Evolutionary conservation across 2,113 vertebrate genomes (phyloP).

Genomic region (Indri indri): DNA sequence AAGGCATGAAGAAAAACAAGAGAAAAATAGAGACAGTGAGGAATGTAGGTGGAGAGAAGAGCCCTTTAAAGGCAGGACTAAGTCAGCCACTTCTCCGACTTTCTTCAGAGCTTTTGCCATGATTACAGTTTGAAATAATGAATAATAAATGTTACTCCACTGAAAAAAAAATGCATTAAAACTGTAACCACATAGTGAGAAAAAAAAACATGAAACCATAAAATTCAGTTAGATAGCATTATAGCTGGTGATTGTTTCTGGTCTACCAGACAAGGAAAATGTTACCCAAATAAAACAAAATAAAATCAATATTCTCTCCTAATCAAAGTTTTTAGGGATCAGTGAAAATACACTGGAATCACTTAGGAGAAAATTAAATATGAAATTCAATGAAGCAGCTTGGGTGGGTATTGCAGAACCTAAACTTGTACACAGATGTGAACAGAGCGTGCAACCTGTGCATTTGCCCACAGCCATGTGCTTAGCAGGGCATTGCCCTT

Average conservation of each 20-base stretch:
- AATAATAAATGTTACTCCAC: background rate
- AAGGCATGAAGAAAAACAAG: background rate
- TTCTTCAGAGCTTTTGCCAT: background rate
- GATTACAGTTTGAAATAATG: background rate
- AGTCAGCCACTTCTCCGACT: background rate
- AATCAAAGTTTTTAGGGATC: background rate
- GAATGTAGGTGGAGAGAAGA: background rate
- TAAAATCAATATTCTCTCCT: background rate
- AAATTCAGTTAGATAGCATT: background rate
- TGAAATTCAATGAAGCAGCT: background rate
- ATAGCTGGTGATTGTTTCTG: background rate
- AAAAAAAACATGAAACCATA: background rate
- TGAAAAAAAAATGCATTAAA: background rate
- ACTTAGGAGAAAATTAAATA: background rate
- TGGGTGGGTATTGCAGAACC: background rate
- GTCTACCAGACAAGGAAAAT: background rate
- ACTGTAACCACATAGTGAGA: background rate
- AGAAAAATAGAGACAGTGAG: background rate
- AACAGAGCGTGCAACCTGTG: rapidly evolving
- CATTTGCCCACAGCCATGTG: rapidly evolving
- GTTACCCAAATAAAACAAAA: background rate
- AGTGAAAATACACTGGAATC: background rate
- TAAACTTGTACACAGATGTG: background rate
- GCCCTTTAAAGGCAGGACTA: background rate
- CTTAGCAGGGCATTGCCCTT: background rate